Evolutionary conservation across 2,797 vertebrate genomes (phyloP), one percentile per base, ranked within the genome.

Genomic region (Megalops cyprinoides): DNA sequence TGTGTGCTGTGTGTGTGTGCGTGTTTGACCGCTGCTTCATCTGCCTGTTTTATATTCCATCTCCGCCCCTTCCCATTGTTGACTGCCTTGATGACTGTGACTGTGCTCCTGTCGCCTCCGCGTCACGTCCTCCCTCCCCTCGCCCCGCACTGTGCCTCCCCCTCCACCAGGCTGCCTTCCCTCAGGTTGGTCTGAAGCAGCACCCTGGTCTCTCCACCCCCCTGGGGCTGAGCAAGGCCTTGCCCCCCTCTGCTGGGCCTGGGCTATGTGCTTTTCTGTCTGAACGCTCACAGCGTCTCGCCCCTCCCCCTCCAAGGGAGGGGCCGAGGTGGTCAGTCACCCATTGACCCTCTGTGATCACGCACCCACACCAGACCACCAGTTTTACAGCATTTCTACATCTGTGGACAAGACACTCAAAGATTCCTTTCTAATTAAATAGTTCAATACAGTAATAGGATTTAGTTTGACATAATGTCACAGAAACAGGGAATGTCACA

Each of bases 121-220:
- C 90, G 89, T 88, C 90, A 89, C 82, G 85, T 87, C 88, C 86
- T 90, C 90, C 84, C 85, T 86, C 77, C 83, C 82, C 83, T 46
- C 82, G 71, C 83, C 79, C 79, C 81, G 79, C 86, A 79, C 65
- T 82, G 80, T 83, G 58, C 31, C 62, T 31, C 39, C 87, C 87
- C 87, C 89, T 88, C 89, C 89, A 86, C 4, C 93, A 94, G 93
- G 92, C 95, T 90, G 92, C 92, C 92, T 94, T 93, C 86, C 91
- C 91, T 86, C 94, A 96, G 94, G 94, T 95, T 94, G 92, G 95
- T 95, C 88, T 87, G 78, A 90, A 86, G 65, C 65, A 37, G 31
- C 31, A 3, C 14, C 15, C 62, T 34, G 25, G 62, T 67, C 60
- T 62, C 60, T 34, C 9, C 62, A 15, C 62, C 31, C 34, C 58